Conservation (phyloP, 2,797 vertebrate species). For the Spinus pinus region DNA sequence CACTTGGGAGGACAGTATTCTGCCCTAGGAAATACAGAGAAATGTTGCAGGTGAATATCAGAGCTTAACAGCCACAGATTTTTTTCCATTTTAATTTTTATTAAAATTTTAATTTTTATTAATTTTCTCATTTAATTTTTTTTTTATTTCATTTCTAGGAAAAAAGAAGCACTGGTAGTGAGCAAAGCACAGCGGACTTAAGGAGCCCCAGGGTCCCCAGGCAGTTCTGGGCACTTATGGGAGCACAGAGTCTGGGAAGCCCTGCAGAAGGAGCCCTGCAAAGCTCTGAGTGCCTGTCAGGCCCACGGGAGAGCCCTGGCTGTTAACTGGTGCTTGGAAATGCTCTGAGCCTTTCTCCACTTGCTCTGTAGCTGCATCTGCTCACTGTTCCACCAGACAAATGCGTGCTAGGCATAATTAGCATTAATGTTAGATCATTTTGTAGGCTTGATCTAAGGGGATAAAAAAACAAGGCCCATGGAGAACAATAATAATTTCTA, state of each 20-base stretch:
- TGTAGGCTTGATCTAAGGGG: background rate
- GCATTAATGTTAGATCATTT: background rate
- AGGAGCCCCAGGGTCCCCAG: background rate
- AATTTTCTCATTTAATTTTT: background rate
- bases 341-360: background rate
- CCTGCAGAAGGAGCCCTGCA: background rate
- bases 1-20: background rate
- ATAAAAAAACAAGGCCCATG: background rate
- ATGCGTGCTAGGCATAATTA: background rate
- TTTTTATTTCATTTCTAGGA: background rate
- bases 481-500: background rate
- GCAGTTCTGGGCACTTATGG: background rate
- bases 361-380: background rate
- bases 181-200: background rate
- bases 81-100: background rate
- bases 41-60: background rate
- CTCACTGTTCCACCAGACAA: background rate
- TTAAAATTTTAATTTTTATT: background rate
- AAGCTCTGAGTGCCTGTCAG: background rate
- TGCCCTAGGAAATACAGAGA: background rate
- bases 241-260: background rate
- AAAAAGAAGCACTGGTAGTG: background rate
- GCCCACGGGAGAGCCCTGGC: background rate
- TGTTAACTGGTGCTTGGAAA: background rate
- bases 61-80: background rate